Base-by-base conservation (phyloP, 1,140 invertebrate genomes). In the Drosophila varians region DNA sequence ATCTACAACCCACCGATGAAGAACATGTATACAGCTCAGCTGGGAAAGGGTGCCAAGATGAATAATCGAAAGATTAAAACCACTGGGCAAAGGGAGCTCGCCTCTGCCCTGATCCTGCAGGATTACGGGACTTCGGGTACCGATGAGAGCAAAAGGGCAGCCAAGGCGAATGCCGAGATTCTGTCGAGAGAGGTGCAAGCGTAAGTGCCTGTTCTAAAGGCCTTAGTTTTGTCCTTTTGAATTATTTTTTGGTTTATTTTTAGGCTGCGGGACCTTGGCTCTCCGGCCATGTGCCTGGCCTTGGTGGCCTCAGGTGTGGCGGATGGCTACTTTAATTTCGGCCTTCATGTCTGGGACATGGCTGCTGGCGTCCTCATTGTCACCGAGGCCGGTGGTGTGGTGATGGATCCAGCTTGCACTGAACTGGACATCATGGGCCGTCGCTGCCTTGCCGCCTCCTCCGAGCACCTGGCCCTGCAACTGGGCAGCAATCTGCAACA, bases 331-430 rank as follows among this genome's bases (percentile, higher is more conserved):
- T 96, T 95, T 90, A 98, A 99, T 91, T 97, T 95, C 92, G 97
- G 97, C 2, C 94, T 97, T 71, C 97, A 98, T 89, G 93, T 95
- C 9, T 98, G 97, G 97, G 97, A 98, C 83, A 94, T 97, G 73
- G 96, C 96, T 9, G 97, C 97, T 8, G 97, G 96, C 5, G 93
- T 94, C 84, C 89, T 99, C 0, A 94, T 99, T 45, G 94, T 99
- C 0, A 92, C 92, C 40, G 98, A 99, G 92, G 98, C 98, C 26
- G 98, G 98, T 9, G 98, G 98, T n/a, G 93, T 95, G n/a, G 94
- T 96, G 7, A 94, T 97, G 28, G 98, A 99, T 92, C 96, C 97
- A 8, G 92, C 93, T 60, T 97, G 97, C 51, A 95, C 94, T 5
- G 90, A 93, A 11, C 92, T 98, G 60, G 96, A 98, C 89, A 90